A percentile compares a stretch with the other conserved stretches of the same genome.
Evolutionary conservation across 2,888 invertebrate genomes (phyloP).

Genomic region (Hesperia comma): DNA sequence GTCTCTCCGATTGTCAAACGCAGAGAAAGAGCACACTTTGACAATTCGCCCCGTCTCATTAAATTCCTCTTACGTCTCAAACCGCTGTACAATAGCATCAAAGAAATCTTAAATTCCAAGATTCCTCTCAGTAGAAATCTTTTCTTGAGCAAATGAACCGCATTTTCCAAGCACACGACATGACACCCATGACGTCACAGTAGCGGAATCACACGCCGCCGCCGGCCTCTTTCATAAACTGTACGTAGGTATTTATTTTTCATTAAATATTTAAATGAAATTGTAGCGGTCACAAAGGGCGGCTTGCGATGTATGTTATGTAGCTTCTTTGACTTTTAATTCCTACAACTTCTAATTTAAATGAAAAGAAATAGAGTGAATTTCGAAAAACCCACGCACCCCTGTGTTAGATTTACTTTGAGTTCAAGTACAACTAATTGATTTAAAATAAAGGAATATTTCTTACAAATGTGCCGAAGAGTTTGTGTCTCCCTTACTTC

Average conservation of each 20-base stretch:
- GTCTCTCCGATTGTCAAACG: slow-evolving; percentile 6
- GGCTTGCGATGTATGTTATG: too few relatives aligned
- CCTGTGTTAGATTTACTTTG: too few relatives aligned
- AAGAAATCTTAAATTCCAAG: slow-evolving; percentile 10
- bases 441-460: too few relatives aligned
- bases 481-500: too few relatives aligned
- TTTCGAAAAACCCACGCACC: too few relatives aligned
- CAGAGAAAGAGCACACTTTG: not conserved
- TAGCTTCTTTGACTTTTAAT: too few relatives aligned
- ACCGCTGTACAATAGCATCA: slow-evolving; percentile 9
- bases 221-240: not conserved
- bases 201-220: not conserved
- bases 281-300: too few relatives aligned
- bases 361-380: too few relatives aligned
- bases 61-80: slow-evolving; percentile 18
- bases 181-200: not conserved
- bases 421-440: too few relatives aligned
- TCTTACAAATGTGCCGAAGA: too few relatives aligned
- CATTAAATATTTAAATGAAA: not conserved
- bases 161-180: not conserved
- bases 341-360: too few relatives aligned
- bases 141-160: slow-evolving; percentile 1
- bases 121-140: slow-evolving; percentile 6
- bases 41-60: slow-evolving; percentile 20
- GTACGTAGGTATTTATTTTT: too few relatives aligned